Evolutionary conservation across 2,888 invertebrate species (phyloP), one percentile per base, ranked within the genome.

Genomic region (Drosophila neonasuta): DNA sequence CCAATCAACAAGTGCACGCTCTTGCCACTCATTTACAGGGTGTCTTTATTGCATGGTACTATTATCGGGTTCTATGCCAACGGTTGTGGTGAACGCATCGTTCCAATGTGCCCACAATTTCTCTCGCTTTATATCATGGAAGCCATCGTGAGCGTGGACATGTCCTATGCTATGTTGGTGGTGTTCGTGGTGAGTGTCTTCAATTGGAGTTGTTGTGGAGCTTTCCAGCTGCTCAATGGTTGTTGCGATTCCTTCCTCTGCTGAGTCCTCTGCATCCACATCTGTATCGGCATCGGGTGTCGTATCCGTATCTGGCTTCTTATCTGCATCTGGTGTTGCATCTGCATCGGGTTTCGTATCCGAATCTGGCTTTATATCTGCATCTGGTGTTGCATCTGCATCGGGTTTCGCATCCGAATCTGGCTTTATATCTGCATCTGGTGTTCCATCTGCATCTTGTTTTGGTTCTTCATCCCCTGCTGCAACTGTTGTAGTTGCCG

Each of bases 101-200:
- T 84, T 80, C 81, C 79, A 84, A 24, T 52, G 39, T 1, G 58
- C 48, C 71, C 68, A 85, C 2, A 48, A 3, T 0, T 39, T 46
- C n/a, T 80, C 80, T 0, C 1, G 29, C 1, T 36, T 45, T 1
- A 80, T 9, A 24, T 54, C 63, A 36, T 81, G 77, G 20, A 81
- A 80, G 7, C 82, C 80, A 51, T 81, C 70, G 34, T 80, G 80
- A 0, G 73, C 81, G 15, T 4, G 60, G 1, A 71, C 67, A 20
- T 80, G 76, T 1, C 45, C 60, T 1, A 13, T 1, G 1, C 68
- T 62, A 0, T 5, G 7, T 9, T 10, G 13, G 42, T 39, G 30
- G 0, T 42, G 5, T 24, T 6, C 1, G 24, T 24, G 24, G 24
- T 24, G 24, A 24, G 24, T 24, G 24, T 24, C 24, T 6, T 24